A percentile compares a stretch with the other conserved stretches of the same genome.
Evolutionary conservation across 1,140 invertebrate species (phyloP).

Genomic region (Hermetia illucens): DNA sequence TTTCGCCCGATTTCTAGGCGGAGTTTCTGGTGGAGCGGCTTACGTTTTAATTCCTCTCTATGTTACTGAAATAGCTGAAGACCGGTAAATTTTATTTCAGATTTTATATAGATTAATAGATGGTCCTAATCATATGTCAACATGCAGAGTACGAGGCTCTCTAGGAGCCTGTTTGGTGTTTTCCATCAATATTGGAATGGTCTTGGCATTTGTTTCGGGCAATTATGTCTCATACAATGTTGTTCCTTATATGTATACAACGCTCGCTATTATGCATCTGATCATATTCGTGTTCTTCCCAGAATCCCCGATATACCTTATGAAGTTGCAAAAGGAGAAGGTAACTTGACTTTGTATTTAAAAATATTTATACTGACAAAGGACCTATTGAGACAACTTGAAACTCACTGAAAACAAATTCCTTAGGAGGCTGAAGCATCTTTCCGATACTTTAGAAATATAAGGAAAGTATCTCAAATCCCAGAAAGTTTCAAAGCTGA

Average conservation of each 20-base stretch:
- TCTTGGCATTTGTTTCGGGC: conserved; percentile 39
- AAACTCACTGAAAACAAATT: no score
- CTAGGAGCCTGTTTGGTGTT: conserved; percentile 41
- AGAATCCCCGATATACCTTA: conserved; percentile 13
- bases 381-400: no score
- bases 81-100: not conserved
- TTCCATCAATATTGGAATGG: conserved; percentile 42
- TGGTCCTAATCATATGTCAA: not conserved
- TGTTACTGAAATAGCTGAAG: conserved; percentile 43
- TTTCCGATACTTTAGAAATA: conserved; percentile 22
- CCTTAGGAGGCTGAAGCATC: conserved; percentile 18
- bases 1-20: conserved; percentile 36
- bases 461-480: conserved; percentile 11
- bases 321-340: conserved; percentile 8
- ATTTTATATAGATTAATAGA: no score
- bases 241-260: conserved; percentile 24
- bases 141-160: conserved; percentile 40
- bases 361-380: no score
- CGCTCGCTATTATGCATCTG: conserved; percentile 9
- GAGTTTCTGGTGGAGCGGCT: conserved; percentile 17
- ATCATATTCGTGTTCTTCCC: conserved; percentile 13
- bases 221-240: conserved; percentile 29
- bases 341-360: no score
- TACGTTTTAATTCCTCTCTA: conserved; percentile 35
- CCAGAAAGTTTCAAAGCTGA: conserved; percentile 18